Evolutionary conservation across 2,113 vertebrate genomes (phyloP), one percentile per base, ranked within the genome.

Genomic region (Anoplopoma fimbria): DNA sequence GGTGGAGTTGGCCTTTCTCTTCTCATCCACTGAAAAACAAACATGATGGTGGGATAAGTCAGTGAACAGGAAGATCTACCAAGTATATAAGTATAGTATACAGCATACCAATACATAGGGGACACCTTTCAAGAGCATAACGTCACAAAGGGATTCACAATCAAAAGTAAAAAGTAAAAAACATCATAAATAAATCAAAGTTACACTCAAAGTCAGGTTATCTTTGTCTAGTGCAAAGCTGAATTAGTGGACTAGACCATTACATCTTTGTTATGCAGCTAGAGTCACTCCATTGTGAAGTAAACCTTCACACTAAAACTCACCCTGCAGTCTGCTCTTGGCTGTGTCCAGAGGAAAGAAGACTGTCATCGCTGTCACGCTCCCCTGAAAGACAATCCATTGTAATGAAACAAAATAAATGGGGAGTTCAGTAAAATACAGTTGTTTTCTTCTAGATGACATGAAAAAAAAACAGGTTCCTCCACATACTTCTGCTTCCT

Each of bases 301-400:
- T 15, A 45, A 27, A 31, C 15, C 33, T n/a, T 36, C 12, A 51
- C 33, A 57, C 19, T 8, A 7, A 75, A 72, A 65, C 94, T 94
- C 88, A 96, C 96, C 95, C 91, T 96, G 96, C 36, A 96, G 89
- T 84, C 96, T 90, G 86, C 95, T 94, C 80, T 95, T 96, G n/a
- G 95, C 96, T 12, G 96, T 96, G 71, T 96, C 96, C 93, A 96
- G 23, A 67, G 96, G 96, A 38, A 95, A 96, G 86, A 96, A 96
- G 63, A 95, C 93, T 3, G 79, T 94, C 95, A 96, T 96, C 0
- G 96, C 96, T 8, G 94, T 95, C 85, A 91, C 92, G 62, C 96
- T 96, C 4, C 96, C 96, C 96, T 96, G 4, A 14, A 82, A 58
- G 12, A 77, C 4, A 82, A 71, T 0, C 19, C 47, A 73, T 9